phyloP scores from a whole-genome alignment of 2,888 invertebrate species.

The Acanthosepion lycidas region DNA sequence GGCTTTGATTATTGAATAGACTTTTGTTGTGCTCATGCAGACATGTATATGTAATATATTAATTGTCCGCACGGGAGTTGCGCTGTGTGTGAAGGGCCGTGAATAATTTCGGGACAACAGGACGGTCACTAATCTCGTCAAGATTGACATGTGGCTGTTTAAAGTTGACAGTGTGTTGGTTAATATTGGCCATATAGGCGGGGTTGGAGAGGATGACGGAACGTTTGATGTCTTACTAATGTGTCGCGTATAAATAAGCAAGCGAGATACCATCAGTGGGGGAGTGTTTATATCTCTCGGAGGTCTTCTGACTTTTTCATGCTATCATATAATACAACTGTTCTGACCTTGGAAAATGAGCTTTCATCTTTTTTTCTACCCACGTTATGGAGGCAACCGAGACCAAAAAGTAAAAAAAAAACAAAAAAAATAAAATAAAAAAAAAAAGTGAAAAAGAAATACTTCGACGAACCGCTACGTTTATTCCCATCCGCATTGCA shows the following conservation, averaged over 20 bases:
- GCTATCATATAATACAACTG: too few relatives aligned
- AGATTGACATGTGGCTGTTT: neutral
- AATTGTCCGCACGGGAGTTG: neutral
- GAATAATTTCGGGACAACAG: neutral
- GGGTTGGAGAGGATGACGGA: neutral
- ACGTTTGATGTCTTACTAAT: neutral
- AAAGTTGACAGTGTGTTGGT: neutral
- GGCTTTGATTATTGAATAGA: constrained; percentile 1
- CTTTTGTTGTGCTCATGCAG: neutral
- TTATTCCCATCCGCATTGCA: too few relatives aligned
- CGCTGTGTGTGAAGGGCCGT: neutral
- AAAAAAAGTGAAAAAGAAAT: too few relatives aligned
- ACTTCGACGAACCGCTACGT: too few relatives aligned
- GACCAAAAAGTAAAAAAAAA: too few relatives aligned
- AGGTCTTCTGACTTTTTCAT: too few relatives aligned
- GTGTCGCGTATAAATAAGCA: neutral
- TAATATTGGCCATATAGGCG: neutral
- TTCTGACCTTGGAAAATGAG: too few relatives aligned
- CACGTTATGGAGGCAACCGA: too few relatives aligned
- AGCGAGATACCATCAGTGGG: neutral
- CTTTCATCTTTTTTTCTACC: too few relatives aligned
- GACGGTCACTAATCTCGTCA: neutral
- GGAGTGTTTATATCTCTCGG: neutral
- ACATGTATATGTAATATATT: neutral
- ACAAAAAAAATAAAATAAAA: too few relatives aligned